These are phyloP conservation scores for Meloe dianella DNA, from an alignment of 2,888 invertebrate genomes.

Conservation along the genomic window DNA sequence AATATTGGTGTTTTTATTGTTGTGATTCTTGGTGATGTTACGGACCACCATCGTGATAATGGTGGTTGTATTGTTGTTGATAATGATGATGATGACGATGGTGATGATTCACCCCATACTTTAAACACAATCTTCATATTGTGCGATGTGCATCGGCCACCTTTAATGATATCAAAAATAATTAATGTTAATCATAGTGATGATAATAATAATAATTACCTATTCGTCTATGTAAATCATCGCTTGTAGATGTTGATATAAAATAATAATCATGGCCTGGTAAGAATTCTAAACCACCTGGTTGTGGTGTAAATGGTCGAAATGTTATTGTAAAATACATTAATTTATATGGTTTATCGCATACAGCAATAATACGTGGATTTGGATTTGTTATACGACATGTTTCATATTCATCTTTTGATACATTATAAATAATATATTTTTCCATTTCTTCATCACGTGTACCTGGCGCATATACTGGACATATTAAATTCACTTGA, in stretches of 20 bases:
- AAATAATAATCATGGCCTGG: slow-evolving; percentile 96
- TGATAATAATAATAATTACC: slow-evolving; percentile 63
- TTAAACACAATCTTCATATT: slow-evolving; percentile 96
- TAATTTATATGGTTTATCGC: slow-evolving; percentile 92
- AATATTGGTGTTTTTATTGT: slow-evolving; percentile 42
- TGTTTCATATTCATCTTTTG: slow-evolving; percentile 95
- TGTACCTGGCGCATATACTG: slow-evolving; percentile 86
- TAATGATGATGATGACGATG: slow-evolving; percentile 52
- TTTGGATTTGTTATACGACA: slow-evolving; percentile 94
- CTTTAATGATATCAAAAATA: background rate
- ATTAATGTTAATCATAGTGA: background rate
- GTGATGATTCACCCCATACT: slow-evolving; percentile 47
- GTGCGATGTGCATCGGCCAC: slow-evolving; percentile 82
- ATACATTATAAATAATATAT: slow-evolving; percentile 96
- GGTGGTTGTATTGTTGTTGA: slow-evolving; percentile 41
- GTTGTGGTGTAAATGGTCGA: slow-evolving; percentile 94
- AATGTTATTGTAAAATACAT: slow-evolving; percentile 97
- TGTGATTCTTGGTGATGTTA: slow-evolving; percentile 57
- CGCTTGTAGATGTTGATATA: slow-evolving; percentile 88
- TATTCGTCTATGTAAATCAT: slow-evolving; percentile 88
- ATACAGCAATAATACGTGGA: slow-evolving; percentile 92
- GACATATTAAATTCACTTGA: slow-evolving; percentile 95
- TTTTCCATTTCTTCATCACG: slow-evolving; percentile 89
- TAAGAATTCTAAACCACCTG: slow-evolving; percentile 91
- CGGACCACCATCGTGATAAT: slow-evolving; percentile 54